phyloP scores from a whole-genome alignment of 2,113 vertebrate genomes.

The Ovibos moschatus region DNA sequence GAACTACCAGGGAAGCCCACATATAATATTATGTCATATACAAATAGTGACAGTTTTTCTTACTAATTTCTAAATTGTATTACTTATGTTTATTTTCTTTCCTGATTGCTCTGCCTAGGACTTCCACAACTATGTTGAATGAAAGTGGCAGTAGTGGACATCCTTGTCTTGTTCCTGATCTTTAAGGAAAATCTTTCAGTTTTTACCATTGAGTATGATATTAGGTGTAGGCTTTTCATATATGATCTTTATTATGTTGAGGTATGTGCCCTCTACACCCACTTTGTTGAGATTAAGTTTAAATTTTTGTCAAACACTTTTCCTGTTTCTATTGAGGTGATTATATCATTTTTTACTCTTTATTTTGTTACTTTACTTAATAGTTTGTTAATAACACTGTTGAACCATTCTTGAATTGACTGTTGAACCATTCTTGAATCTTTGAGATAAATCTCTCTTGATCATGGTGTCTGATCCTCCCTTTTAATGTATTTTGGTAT shows the following conservation, averaged over 20 bases:
- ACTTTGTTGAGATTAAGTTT: background rate
- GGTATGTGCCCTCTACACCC: background rate
- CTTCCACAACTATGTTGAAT: background rate
- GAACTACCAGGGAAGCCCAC: background rate
- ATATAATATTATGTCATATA: background rate
- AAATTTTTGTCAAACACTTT: background rate
- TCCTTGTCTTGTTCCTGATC: background rate
- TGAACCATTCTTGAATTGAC: background rate
- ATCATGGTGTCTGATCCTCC: background rate
- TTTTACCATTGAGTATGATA: background rate
- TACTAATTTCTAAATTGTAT: background rate
- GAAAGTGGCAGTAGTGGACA: background rate
- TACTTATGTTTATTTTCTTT: background rate
- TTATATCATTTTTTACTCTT: background rate
- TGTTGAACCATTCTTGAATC: background rate
- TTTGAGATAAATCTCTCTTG: background rate
- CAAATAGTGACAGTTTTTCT: background rate
- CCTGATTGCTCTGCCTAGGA: background rate
- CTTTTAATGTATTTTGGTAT: background rate
- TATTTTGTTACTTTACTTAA: background rate
- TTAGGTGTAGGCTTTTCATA: background rate
- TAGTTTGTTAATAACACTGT: background rate
- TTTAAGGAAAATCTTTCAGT: background rate
- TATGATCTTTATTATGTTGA: background rate
- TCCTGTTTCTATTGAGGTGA: no score